Conservation (phyloP, 2,888 invertebrate species). For the Acanthoscelides obtectus region DNA sequence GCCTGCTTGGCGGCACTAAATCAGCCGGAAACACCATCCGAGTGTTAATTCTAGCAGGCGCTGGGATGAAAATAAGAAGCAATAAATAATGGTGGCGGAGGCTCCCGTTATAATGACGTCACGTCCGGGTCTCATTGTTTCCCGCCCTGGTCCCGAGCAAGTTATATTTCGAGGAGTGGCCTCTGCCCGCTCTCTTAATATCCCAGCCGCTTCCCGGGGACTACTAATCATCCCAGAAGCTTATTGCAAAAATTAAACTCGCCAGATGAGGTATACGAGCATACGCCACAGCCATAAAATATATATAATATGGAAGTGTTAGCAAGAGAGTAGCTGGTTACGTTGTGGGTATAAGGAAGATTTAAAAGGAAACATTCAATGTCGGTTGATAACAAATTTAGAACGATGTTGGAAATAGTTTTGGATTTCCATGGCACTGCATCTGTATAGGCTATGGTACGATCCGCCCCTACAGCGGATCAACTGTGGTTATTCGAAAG, state of each 20-base stretch:
- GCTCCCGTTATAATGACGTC: conserved; percentile 50
- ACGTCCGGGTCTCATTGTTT: conserved; percentile 51
- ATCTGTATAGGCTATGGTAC: too few species aligned
- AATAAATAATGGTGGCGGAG: conserved; percentile 42
- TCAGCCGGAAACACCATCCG: conserved; percentile 30
- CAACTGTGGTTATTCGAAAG: too few species aligned
- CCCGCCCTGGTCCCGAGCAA: conserved; percentile 33
- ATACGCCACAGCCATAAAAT: neutral
- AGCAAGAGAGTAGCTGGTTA: too few species aligned
- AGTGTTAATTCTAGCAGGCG: conserved; percentile 45
- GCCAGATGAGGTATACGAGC: neutral
- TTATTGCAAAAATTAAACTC: conserved; percentile 23
- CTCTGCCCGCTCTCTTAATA: conserved; percentile 44
- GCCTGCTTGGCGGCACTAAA: neutral
- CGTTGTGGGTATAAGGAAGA: too few species aligned
- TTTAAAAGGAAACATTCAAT: too few species aligned
- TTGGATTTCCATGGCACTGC: too few species aligned
- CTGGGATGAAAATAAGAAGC: conserved; percentile 46
- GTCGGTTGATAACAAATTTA: too few species aligned
- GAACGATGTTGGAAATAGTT: too few species aligned
- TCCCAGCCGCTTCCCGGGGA: conserved; percentile 39
- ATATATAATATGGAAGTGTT: neutral
- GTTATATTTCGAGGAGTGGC: neutral
- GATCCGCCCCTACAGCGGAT: too few species aligned
- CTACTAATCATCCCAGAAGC: conserved; percentile 39